phyloP scores from a whole-genome alignment of 2,797 vertebrate species.

The Clarias platycephalus region DNA sequence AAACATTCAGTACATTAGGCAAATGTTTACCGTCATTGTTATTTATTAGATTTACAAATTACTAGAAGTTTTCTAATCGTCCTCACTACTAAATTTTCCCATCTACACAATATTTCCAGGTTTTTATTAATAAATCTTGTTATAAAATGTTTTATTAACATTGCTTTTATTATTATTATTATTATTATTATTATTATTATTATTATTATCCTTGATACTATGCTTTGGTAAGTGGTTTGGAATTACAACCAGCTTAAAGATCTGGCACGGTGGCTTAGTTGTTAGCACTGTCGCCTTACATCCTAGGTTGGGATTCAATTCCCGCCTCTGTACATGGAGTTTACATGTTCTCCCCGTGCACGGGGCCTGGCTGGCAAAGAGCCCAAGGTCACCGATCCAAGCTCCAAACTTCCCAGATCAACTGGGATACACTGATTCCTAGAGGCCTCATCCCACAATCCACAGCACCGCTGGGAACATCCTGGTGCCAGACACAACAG shows the following conservation, averaged over 20 bases:
- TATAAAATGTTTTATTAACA: not conserved
- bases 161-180: not conserved
- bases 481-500: too few relatives aligned
- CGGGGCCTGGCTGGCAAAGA: too few relatives aligned
- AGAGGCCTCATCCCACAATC: too few relatives aligned
- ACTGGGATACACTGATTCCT: too few relatives aligned
- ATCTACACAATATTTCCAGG: not conserved
- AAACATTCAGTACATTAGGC: not conserved
- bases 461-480: too few relatives aligned
- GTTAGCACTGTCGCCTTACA: too few relatives aligned
- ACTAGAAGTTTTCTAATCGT: not conserved
- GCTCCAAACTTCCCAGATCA: too few relatives aligned
- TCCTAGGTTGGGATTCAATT: too few relatives aligned
- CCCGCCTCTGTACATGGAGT: too few relatives aligned
- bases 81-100: not conserved
- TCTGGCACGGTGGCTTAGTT: too few relatives aligned
- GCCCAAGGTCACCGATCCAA: too few relatives aligned
- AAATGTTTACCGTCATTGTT: not conserved
- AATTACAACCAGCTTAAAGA: not conserved
- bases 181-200: not conserved
- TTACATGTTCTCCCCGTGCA: too few relatives aligned
- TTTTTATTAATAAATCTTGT: not conserved
- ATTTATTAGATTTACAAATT: not conserved
- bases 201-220: not conserved
- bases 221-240: not conserved